Evolutionary conservation across 2,113 vertebrate genomes (phyloP).

Genomic region (Saimiri boliviensis): DNA sequence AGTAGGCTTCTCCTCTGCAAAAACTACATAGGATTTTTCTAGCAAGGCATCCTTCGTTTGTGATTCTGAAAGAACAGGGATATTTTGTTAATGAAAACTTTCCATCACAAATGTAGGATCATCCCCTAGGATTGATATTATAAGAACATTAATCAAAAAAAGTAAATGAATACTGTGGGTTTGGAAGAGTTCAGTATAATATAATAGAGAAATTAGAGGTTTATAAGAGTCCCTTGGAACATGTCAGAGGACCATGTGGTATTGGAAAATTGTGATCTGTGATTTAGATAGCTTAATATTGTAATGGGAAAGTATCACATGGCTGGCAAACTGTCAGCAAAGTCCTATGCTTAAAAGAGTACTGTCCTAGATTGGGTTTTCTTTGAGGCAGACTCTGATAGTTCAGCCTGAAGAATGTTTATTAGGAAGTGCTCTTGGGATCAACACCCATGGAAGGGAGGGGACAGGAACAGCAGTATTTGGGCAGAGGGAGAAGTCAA

Average conservation of each 20-base stretch:
- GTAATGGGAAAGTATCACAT: background rate
- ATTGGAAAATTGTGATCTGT: background rate
- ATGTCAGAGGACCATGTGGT: background rate
- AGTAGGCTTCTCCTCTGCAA: background rate
- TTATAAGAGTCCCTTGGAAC: background rate
- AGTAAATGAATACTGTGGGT: background rate
- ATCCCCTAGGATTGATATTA: background rate
- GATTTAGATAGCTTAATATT: background rate
- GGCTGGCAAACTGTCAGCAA: background rate
- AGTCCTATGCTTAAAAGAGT: background rate
- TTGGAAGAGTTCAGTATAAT: background rate
- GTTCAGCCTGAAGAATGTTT: background rate
- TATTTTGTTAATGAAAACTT: background rate
- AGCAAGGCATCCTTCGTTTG: background rate
- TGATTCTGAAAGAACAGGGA: background rate
- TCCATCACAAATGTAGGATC: background rate
- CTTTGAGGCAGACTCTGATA: background rate
- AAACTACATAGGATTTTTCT: background rate
- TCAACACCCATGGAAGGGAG: background rate
- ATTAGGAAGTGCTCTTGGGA: background rate
- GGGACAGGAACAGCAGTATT: background rate
- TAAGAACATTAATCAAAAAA: background rate
- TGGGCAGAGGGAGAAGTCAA: background rate
- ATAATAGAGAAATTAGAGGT: background rate
- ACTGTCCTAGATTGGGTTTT: background rate